Conservation (phyloP, 1,140 invertebrate species). For the Bombus consobrinus region DNA sequence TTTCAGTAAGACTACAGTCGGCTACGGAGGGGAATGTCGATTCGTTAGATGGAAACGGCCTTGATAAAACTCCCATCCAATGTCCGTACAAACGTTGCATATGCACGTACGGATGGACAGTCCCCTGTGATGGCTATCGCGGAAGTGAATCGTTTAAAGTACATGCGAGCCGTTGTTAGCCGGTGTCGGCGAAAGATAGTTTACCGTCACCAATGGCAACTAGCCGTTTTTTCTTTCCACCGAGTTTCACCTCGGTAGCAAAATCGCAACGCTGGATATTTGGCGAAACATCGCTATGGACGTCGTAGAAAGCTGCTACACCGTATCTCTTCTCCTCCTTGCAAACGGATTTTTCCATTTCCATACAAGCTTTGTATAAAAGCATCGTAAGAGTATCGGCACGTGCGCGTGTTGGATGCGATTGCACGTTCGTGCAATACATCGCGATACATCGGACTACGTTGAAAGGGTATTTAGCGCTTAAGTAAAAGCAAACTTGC, state of each 20-base stretch:
- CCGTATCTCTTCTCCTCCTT: no score
- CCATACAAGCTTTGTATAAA: no score
- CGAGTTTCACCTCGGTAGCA: not conserved
- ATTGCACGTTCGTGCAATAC: no score
- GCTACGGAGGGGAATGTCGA: conserved; percentile 15
- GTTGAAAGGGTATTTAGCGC: no score
- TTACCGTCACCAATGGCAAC: not conserved
- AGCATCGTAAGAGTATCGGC: not conserved
- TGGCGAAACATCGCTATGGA: not conserved
- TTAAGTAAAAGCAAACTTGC: not conserved
- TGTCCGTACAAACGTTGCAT: conserved; percentile 46
- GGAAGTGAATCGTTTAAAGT: conserved; percentile 71
- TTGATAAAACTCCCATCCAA: conserved; percentile 62
- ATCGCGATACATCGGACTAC: no score
- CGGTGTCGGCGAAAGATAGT: conserved; percentile 26
- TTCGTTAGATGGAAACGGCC: conserved; percentile 52
- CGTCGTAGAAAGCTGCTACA: no score
- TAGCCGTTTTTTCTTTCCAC: not conserved
- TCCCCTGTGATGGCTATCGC: conserved; percentile 56
- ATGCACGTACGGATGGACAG: conserved; percentile 12
- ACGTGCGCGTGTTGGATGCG: not conserved
- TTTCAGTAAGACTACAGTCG: not conserved
- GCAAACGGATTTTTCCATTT: not conserved
- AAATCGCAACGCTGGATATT: not conserved
- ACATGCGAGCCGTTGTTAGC: conserved; percentile 50